Percentiles rank a stretch among this genome's conserved stretches.
phyloP scores from a whole-genome alignment of 2,888 invertebrate genomes.

The Hyposoter didymator region DNA sequence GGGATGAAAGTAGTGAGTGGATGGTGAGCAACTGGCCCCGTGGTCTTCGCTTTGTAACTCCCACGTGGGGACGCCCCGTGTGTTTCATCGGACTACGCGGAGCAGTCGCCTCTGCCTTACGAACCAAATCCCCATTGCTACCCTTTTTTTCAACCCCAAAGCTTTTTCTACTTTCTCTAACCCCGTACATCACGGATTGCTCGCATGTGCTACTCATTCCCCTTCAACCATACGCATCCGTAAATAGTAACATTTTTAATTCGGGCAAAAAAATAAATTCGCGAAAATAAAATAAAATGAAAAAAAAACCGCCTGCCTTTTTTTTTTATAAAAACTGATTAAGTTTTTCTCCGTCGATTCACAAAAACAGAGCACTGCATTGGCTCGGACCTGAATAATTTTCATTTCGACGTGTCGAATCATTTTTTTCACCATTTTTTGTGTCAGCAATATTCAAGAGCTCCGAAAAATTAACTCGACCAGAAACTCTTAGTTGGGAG shows the following conservation, averaged over 20 bases:
- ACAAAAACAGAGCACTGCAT: not conserved
- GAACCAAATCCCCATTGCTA: constrained; percentile 21
- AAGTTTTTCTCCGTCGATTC: not conserved
- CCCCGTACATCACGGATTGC: constrained; percentile 30
- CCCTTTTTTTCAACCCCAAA: constrained; percentile 62
- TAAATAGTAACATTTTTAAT: not conserved
- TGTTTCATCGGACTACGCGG: constrained; percentile 75
- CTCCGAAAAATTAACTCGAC: not conserved
- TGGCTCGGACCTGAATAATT: not conserved
- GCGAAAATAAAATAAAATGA: not conserved
- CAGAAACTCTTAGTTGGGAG: not conserved
- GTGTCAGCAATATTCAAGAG: not conserved
- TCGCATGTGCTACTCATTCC: constrained; percentile 32
- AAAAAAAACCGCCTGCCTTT: not conserved
- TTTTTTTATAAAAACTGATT: not conserved
- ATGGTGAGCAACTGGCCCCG: constrained; percentile 55
- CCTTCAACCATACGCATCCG: not conserved
- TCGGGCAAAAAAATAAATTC: not conserved
- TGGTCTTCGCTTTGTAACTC: constrained; percentile 76
- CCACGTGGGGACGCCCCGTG: constrained; percentile 59
- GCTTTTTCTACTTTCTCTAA: constrained; percentile 55
- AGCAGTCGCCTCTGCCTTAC: constrained; percentile 64
- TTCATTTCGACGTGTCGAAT: not conserved
- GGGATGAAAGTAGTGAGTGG: constrained; percentile 63
- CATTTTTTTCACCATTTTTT: not conserved